Conservation (phyloP, 2,888 invertebrate genomes). For the Drosophila gaucha region DNA sequence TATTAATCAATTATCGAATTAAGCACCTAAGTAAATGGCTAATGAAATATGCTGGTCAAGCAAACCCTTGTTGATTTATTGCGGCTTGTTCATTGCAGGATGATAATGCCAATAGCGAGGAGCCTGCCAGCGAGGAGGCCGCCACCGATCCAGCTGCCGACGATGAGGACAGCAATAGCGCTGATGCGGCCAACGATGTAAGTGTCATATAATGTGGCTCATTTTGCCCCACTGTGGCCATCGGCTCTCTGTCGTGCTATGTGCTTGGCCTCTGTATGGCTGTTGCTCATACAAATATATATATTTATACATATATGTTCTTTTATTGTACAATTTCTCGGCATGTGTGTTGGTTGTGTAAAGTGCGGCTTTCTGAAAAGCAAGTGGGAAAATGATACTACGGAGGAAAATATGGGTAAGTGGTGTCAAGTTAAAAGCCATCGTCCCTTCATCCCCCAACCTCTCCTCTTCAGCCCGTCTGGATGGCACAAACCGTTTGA, state of each 20-base stretch:
- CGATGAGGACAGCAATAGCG: slow-evolving; percentile 65
- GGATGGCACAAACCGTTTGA: slow-evolving; percentile 92
- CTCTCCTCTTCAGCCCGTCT: slow-evolving; percentile 91
- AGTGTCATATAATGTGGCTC: slow-evolving; percentile 45
- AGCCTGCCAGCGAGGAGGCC: slow-evolving; percentile 21
- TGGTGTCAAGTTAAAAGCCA: slow-evolving; percentile 61
- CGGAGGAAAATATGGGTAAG: slow-evolving; percentile 93
- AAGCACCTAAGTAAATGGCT: slow-evolving; percentile 52
- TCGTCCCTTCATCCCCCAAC: not conserved
- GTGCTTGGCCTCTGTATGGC: slow-evolving; percentile 1
- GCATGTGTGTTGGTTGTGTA: slow-evolving; percentile 42
- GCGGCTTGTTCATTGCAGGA: slow-evolving; percentile 77
- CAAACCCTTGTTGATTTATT: slow-evolving; percentile 59
- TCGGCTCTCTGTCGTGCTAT: not conserved
- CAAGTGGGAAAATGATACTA: slow-evolving; percentile 96
- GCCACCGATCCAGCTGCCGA: slow-evolving; percentile 14
- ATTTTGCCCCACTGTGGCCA: slow-evolving; percentile 4
- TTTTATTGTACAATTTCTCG: slow-evolving; percentile 33
- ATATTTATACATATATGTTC: slow-evolving; percentile 3
- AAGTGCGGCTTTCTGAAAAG: slow-evolving; percentile 86
- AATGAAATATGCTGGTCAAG: slow-evolving; percentile 39
- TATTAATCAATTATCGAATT: slow-evolving; percentile 8
- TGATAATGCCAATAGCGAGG: slow-evolving; percentile 60
- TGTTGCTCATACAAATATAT: slow-evolving; percentile 18
- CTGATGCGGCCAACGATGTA: slow-evolving; percentile 55